These are phyloP conservation scores for Drosophila kokeensis DNA, from an alignment of 2,888 invertebrate genomes.

Conservation along the genomic window DNA sequence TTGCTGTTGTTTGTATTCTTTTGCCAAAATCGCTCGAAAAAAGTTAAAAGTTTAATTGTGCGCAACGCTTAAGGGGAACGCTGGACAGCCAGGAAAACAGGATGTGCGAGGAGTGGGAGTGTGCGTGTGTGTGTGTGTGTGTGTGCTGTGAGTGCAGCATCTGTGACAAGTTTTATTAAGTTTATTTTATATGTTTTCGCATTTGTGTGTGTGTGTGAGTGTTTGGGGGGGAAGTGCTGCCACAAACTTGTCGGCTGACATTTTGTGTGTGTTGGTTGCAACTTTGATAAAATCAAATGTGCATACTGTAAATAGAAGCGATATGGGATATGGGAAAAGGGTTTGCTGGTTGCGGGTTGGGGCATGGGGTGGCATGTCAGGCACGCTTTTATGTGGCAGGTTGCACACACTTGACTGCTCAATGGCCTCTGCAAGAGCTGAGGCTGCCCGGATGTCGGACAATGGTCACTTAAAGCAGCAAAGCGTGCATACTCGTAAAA, in stretches of 20 bases:
- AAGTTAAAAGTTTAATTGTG: slow-evolving; percentile 81
- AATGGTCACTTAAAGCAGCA: slow-evolving; percentile 43
- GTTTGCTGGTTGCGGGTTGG: background rate
- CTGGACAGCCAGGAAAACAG: slow-evolving; percentile 23
- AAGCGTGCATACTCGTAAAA: slow-evolving; percentile 41
- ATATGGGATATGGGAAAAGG: background rate
- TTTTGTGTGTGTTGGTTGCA: slow-evolving; percentile 43
- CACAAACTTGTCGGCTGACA: slow-evolving; percentile 57
- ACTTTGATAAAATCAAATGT: slow-evolving; percentile 62
- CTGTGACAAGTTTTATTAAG: slow-evolving; percentile 78
- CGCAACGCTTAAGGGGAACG: slow-evolving; percentile 67
- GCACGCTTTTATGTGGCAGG: slow-evolving; percentile 64
- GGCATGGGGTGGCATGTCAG: slow-evolving; percentile 13
- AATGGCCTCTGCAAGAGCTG: slow-evolving; percentile 56
- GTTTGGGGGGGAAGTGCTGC: slow-evolving; percentile 37
- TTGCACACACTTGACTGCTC: slow-evolving; percentile 76
- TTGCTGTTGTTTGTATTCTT: slow-evolving; percentile 45
- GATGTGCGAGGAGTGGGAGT: slow-evolving; percentile 4
- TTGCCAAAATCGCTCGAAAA: slow-evolving; percentile 51
- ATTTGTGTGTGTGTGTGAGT: slow-evolving; percentile 10
- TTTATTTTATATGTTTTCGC: slow-evolving; percentile 65
- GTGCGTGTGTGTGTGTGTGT: background rate
- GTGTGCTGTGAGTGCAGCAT: slow-evolving; percentile 45
- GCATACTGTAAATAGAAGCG: slow-evolving; percentile 36
- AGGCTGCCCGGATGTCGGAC: slow-evolving; percentile 24